Evolutionary conservation across 1,140 invertebrate species (phyloP).

Genomic region (Drosophila arawakana): DNA sequence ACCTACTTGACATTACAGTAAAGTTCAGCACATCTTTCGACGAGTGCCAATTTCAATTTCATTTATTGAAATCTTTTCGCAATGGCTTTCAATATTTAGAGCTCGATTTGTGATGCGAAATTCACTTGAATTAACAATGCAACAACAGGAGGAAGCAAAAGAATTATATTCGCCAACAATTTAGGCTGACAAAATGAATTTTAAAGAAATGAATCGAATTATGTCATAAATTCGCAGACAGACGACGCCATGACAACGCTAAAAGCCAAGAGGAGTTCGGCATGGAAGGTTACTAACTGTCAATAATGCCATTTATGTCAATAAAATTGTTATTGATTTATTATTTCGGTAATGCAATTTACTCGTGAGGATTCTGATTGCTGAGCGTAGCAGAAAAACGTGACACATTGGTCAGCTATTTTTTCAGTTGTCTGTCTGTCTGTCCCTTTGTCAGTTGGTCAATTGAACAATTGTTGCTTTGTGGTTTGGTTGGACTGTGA

Average conservation of each 20-base stretch:
- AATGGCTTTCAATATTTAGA: not conserved
- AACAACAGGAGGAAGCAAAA: not conserved
- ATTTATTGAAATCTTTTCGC: not conserved
- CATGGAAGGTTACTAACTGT: constrained; percentile 32
- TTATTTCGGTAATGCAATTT: constrained; percentile 81
- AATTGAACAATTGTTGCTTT: constrained; percentile 49
- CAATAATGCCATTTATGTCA: constrained; percentile 75
- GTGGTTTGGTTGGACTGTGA: constrained; percentile 33
- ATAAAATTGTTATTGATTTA: constrained; percentile 78
- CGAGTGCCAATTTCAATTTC: constrained; percentile 1
- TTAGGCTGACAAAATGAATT: constrained; percentile 59
- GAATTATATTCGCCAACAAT: constrained; percentile 22
- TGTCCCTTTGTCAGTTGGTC: constrained; percentile 23
- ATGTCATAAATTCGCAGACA: constrained; percentile 63
- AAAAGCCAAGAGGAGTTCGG: constrained; percentile 9
- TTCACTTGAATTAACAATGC: constrained; percentile 66
- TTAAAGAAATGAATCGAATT: constrained; percentile 73
- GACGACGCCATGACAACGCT: constrained; percentile 21
- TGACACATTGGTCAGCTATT: constrained; percentile 17
- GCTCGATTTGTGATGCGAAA: constrained; percentile 47
- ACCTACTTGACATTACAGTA: not conserved
- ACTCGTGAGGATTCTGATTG: constrained; percentile 38
- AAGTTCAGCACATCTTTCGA: not conserved
- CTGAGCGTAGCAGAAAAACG: constrained; percentile 35
- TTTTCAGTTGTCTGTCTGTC: not conserved